Conservation (phyloP, 2,797 vertebrate species). For the Thripadectes ignobilis region DNA sequence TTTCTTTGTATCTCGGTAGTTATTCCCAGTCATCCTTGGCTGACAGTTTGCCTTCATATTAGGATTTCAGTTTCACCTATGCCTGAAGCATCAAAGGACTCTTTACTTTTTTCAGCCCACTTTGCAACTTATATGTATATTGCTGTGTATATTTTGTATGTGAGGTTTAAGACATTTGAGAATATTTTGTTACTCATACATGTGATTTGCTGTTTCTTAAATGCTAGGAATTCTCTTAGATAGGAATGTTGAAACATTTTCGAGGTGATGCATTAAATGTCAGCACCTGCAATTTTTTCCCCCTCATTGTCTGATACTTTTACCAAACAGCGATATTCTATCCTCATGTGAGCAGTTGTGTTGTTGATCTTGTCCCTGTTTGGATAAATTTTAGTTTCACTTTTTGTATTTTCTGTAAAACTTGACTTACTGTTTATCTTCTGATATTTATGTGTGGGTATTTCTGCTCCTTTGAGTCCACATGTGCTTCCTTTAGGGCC, state of each 20-base stretch:
- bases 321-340: background rate
- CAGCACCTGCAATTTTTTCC: background rate
- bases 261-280: background rate
- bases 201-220: background rate
- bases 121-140: background rate
- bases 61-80: background rate
- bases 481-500: constrained; percentile 4
- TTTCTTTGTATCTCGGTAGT: background rate
- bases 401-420: constrained; percentile 11
- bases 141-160: background rate
- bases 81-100: background rate
- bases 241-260: background rate
- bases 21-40: background rate
- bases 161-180: background rate
- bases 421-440: constrained; percentile 11
- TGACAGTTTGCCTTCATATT: background rate
- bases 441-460: constrained; percentile 14
- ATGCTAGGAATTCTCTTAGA: background rate
- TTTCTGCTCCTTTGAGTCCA: constrained; percentile 14
- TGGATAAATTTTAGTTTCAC: background rate
- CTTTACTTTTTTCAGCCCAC: background rate
- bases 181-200: background rate
- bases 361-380: background rate
- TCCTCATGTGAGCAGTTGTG: background rate
- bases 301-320: background rate